A percentile compares a stretch with the other conserved stretches of the same genome.
phyloP scores from a whole-genome alignment of 2,113 vertebrate genomes.

The Rhipidura dahli region DNA sequence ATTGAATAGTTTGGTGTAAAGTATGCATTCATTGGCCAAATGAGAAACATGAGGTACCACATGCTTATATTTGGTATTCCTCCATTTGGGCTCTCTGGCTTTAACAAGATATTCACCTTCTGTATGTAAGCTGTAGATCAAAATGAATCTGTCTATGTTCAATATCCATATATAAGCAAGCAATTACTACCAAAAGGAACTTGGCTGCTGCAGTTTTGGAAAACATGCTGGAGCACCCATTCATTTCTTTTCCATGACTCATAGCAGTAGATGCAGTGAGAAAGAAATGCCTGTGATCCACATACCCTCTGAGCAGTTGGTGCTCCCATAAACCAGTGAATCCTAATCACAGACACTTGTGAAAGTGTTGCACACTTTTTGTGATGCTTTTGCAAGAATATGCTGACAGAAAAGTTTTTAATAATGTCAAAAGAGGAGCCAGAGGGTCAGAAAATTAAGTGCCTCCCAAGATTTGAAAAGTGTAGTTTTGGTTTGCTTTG shows the following conservation, averaged over 20 bases:
- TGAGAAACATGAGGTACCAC: not conserved
- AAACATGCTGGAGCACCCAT: not conserved
- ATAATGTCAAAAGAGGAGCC: not conserved
- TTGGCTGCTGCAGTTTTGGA: not conserved
- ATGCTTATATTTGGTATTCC: not conserved
- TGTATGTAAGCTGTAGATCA: not conserved
- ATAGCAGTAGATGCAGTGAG: not conserved
- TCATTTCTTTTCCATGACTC: not conserved
- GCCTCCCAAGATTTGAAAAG: not conserved
- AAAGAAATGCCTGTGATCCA: not conserved
- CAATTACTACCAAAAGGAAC: not conserved
- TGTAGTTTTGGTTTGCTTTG: not conserved
- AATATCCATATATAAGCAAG: not conserved
- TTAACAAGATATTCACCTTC: not conserved
- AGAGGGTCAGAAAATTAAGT: not conserved
- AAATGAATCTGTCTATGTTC: not conserved
- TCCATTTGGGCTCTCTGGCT: not conserved
- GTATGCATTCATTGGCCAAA: accelerated
- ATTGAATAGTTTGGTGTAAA: not conserved
- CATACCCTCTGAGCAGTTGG: not conserved
- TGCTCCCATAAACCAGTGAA: not conserved
- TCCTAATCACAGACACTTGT: not conserved
- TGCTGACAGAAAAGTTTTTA: not conserved
- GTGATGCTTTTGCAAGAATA: not conserved
- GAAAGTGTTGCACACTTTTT: not conserved